Evolutionary conservation across 2,113 vertebrate genomes (phyloP), one percentile per base, ranked within the genome.

Genomic region (Phyllopteryx taeniolatus): DNA sequence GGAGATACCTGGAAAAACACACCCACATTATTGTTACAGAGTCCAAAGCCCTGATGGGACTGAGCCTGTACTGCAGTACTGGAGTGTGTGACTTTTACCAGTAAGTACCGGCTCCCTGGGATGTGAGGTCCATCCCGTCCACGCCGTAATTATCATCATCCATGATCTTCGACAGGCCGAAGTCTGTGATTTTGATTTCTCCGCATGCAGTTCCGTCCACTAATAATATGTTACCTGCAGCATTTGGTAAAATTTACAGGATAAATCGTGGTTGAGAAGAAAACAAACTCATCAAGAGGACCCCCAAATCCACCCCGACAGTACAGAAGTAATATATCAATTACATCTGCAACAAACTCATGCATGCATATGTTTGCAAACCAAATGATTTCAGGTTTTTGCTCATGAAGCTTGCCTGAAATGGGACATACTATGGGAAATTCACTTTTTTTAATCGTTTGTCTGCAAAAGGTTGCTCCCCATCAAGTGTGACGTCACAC

Each of bases 111-210:
- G 98, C 97, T 72, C 98, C 98, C 86, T 99, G 98, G 60, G 98
- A 99, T 46, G 97, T 99, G 69, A 99, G 93, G 89, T 99, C 98
- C 98, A 99, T 99, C 78, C 98, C 98, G 72, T 99, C 98, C 76
- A 98, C 98, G n/a, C 97, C 96, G 0, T 99, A 99, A 87, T 97
- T 99, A 79, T 99, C 98, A 69, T 99, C 97, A 73, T 99, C 98
- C 98, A 99, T 99, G 82, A 99, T 99, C 93, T 99, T 99, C 39
- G 98, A 99, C 56, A 99, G 86, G 56, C 98, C 97, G 78, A 99
- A 99, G 91, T 99, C 98, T 63, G 98, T 99, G 86, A 99, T 99
- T 92, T 99, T 99, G 88, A 99, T 99, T 92, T 99, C 97, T 81
- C 98, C 97, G 77, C 98, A 99, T 8, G 98, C 97, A 5, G 97